A percentile compares a stretch with the other conserved stretches of the same genome.
phyloP scores from a whole-genome alignment of 37 sponge, comb jelly and placozoan species.

The Crambe crambe region DNA sequence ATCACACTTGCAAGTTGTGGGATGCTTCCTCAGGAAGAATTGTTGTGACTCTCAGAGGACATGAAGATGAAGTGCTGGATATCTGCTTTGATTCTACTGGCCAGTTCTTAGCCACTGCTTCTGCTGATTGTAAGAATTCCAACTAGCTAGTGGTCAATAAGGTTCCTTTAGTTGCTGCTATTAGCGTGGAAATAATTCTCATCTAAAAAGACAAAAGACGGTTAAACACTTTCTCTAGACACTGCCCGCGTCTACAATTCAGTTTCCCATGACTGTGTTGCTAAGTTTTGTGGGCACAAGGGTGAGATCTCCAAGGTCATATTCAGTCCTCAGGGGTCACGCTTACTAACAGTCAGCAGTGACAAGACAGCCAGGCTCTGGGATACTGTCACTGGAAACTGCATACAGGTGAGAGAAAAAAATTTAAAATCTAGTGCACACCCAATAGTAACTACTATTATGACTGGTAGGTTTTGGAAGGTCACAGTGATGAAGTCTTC shows the following conservation, averaged over 20 bases:
- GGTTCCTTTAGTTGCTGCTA: too few relatives aligned
- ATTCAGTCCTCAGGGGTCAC: slow-evolving; percentile 93
- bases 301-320: slow-evolving; percentile 93
- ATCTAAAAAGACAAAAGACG: too few relatives aligned
- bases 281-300: slow-evolving; percentile 84
- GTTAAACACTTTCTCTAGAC: slow-evolving; percentile 31
- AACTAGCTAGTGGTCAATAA: background rate
- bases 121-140: slow-evolving; percentile 79
- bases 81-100: slow-evolving; percentile 91
- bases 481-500: slow-evolving; percentile 97
- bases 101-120: slow-evolving; percentile 85
- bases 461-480: slow-evolving; percentile 77
- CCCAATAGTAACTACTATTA: background rate
- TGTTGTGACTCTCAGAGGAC: slow-evolving; percentile 81
- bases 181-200: too few relatives aligned
- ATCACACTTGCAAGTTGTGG: slow-evolving; percentile 95
- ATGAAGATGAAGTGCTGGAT: slow-evolving; percentile 95
- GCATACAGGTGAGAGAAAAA: slow-evolving; percentile 70
- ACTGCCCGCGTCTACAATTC: slow-evolving; percentile 76
- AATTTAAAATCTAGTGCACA: background rate
- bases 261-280: slow-evolving; percentile 58
- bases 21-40: slow-evolving; percentile 73
- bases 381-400: slow-evolving; percentile 75
- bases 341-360: slow-evolving; percentile 86
- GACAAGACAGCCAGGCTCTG: slow-evolving; percentile 95